A percentile compares a stretch with the other conserved stretches of the same genome.
Conservation (phyloP, 2,888 invertebrate genomes). For the Drosophila subsilvestris region DNA sequence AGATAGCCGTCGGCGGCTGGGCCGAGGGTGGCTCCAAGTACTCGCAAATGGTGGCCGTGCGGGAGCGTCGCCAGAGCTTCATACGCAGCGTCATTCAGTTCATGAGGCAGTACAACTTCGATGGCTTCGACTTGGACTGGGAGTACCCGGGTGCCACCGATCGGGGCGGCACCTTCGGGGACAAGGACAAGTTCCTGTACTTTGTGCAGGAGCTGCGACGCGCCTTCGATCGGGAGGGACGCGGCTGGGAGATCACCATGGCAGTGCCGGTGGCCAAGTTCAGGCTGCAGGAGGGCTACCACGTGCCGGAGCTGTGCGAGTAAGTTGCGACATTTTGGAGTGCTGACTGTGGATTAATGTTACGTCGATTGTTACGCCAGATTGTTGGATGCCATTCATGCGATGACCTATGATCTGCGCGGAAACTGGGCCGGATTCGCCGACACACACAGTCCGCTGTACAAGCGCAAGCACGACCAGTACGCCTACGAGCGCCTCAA, state of each 20-base stretch:
- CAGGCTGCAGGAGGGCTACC: constrained; percentile 94
- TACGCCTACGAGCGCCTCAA: constrained; percentile 95
- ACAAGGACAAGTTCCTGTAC: constrained; percentile 92
- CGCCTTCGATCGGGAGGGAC: constrained; percentile 90
- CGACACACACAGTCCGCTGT: constrained; percentile 94
- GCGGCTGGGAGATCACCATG: constrained; percentile 94
- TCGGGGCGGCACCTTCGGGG: constrained; percentile 92
- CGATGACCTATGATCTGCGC: constrained; percentile 93
- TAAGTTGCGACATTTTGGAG: constrained; percentile 84
- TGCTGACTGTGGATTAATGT: too few species aligned
- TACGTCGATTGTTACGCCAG: too few species aligned
- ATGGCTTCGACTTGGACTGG: constrained; percentile 95
- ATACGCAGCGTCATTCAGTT: constrained; percentile 91
- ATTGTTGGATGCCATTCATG: constrained; percentile 91
- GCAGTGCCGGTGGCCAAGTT: constrained; percentile 95
- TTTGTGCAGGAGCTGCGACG: constrained; percentile 92
- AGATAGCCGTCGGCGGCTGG: constrained; percentile 95
- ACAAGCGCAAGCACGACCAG: constrained; percentile 93
- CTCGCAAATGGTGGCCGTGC: constrained; percentile 91
- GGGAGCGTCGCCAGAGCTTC: constrained; percentile 88
- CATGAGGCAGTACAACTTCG: constrained; percentile 91
- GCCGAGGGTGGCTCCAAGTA: constrained; percentile 95
- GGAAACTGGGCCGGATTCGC: constrained; percentile 97
- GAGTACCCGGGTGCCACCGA: constrained; percentile 96
- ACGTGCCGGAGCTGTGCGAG: constrained; percentile 95